A percentile compares a stretch with the other conserved stretches of the same genome.
phyloP scores from a whole-genome alignment of 2,797 vertebrate genomes.

The Ibycter americanus region DNA sequence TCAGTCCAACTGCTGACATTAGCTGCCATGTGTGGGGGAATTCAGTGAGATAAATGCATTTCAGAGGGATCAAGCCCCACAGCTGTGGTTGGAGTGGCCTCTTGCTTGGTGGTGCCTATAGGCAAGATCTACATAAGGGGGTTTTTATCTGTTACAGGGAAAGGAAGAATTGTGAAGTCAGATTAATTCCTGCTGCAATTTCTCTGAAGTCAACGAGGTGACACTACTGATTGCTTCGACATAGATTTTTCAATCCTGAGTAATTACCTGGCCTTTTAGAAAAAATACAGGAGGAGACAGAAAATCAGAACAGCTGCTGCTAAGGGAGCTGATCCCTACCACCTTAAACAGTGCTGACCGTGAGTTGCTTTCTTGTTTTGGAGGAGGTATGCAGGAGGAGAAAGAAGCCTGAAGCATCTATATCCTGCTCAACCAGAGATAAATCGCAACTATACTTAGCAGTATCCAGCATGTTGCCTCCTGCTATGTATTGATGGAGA shows the following conservation, averaged over 20 bases:
- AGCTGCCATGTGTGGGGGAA: neutral
- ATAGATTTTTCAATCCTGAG: neutral
- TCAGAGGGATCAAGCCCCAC: neutral
- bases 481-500: neutral
- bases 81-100: neutral
- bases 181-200: conserved; percentile 7
- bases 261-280: neutral
- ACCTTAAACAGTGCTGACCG: neutral
- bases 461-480: neutral
- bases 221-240: conserved; percentile 13
- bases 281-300: neutral
- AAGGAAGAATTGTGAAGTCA: neutral
- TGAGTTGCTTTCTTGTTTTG: neutral
- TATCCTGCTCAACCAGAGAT: neutral
- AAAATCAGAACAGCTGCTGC: neutral
- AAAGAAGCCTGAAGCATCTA: neutral
- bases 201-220: neutral
- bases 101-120: neutral
- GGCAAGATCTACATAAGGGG: neutral
- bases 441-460: neutral
- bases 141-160: neutral
- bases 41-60: neutral
- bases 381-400: neutral
- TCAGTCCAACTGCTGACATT: neutral
- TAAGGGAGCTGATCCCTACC: neutral